These are phyloP conservation scores for Delichon dasypus DNA, from an alignment of 2,797 vertebrate genomes.

Conservation along the genomic window DNA sequence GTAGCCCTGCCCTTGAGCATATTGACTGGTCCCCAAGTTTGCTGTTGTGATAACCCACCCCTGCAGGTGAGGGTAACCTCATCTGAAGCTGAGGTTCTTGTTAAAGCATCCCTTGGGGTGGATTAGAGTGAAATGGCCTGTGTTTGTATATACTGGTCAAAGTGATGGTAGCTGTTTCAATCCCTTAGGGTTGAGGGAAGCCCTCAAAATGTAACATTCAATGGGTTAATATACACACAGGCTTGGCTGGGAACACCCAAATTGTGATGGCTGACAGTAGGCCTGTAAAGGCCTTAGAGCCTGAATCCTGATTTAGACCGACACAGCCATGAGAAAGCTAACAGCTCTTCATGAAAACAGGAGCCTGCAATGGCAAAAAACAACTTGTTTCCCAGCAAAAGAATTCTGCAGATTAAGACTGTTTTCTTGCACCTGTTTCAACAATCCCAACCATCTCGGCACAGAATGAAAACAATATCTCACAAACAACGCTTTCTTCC, in stretches of 20 bases:
- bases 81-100: background rate
- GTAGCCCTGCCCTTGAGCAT: background rate
- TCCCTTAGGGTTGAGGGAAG: accelerated
- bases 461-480: background rate
- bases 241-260: background rate
- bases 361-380: background rate
- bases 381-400: background rate
- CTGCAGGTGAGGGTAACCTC: background rate
- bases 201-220: background rate
- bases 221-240: background rate
- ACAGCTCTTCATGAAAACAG: background rate
- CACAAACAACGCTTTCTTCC: background rate
- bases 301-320: background rate
- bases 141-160: background rate
- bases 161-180: accelerated
- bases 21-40: background rate
- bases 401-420: background rate
- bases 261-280: background rate
- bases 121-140: background rate
- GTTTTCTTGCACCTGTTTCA: background rate
- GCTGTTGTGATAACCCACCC: background rate
- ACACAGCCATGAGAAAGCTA: background rate
- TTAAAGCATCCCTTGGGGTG: background rate
- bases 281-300: background rate
- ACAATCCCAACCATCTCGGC: background rate